Evolutionary conservation across 2,888 invertebrate species (phyloP), one percentile per base, ranked within the genome.

Genomic region (Urechis unicinctus): DNA sequence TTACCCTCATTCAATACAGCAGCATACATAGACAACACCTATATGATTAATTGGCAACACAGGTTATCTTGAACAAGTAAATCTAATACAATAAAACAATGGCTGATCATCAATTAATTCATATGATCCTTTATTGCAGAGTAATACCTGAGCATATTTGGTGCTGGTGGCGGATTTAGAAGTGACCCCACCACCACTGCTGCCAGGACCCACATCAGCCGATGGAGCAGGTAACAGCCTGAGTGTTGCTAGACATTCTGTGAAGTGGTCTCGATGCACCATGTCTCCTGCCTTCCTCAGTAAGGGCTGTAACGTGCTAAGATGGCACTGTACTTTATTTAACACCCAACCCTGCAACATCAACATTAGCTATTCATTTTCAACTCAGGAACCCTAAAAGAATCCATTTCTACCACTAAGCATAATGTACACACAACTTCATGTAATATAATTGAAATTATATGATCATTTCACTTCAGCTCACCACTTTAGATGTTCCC

Each of bases 401-500:
- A n/a, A n/a, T n/a, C n/a, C n/a, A n/a, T n/a, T n/a, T n/a, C n/a
- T n/a, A n/a, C n/a, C n/a, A n/a, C n/a, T n/a, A n/a, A n/a, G n/a
- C n/a, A n/a, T 22, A 51, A 50, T 5, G 28, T 31, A 50, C 45
- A 48, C 24, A 48, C 21, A 22, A 48, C n/a, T n/a, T n/a, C n/a
- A n/a, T n/a, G n/a, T n/a, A n/a, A n/a, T 45, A 21, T 17, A 17
- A 36, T 17, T 9, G 9, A 17, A 36, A 36, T 36, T 36, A 36
- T 13, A 13, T 36, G 9, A 13, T 36, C 36, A 36, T 9, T 36
- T 36, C 9, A 9, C 9, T 9, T 13, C 52, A 21, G 79, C 83
- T 80, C 77, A 85, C 86, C 66, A 85, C 83, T 83, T 85, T 85
- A 60, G 85, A 85, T n/a, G 77, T 75, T 21, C 73, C 73, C 41